Base-by-base conservation (phyloP, 2,797 vertebrate genomes). In the Hemitrygon akajei region DNA sequence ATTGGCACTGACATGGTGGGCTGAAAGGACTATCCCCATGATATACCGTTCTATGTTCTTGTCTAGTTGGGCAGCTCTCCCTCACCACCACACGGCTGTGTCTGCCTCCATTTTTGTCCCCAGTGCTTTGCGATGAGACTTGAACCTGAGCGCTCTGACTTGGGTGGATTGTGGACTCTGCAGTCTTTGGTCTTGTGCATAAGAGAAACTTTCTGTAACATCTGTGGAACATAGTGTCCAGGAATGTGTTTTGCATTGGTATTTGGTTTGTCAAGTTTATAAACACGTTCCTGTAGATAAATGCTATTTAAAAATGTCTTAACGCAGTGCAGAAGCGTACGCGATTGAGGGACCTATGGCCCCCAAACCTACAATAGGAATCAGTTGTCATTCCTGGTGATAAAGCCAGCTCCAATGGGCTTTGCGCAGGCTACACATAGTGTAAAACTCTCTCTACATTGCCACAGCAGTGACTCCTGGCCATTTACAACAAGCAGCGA, bases 141-240 rank as follows among this genome's bases (percentile, higher is more conserved):
- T 66, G 14, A 66, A 66, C 63, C 63, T 10, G 63, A 66, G 9
- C 63, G 2, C 63, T 66, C 47, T 66, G 63, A 66, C 14, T 10
- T 63, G 9, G 63, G 14, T 66, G 63, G 9, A 10, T 2, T 66
- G 63, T 66, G 63, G 63, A 10, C 63, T 66, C 63, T 66, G 63
- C 14, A 7, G 63, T 66, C 25, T 86, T 86, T 30, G n/a, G 27
- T 58, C 63, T 27, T 37, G 7, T 37, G 86, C 11, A 37, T 63
- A 66, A 89, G 86, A 89, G 63, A 89, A 37, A 10, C 18, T 69
- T 69, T n/a, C 63, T n/a, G 14, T 89, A 16, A 69, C 69, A 89
- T 69, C 86, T 89, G n/a, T 20, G 16, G 86, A 89, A 89, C 63
- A 69, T n/a, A 69, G 18, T 89, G 86, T 89, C n/a, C n/a, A 11